Percentiles rank a stretch among this genome's conserved stretches.
Conservation (phyloP, 2,113 vertebrate species). For the Okapia johnstoni region DNA sequence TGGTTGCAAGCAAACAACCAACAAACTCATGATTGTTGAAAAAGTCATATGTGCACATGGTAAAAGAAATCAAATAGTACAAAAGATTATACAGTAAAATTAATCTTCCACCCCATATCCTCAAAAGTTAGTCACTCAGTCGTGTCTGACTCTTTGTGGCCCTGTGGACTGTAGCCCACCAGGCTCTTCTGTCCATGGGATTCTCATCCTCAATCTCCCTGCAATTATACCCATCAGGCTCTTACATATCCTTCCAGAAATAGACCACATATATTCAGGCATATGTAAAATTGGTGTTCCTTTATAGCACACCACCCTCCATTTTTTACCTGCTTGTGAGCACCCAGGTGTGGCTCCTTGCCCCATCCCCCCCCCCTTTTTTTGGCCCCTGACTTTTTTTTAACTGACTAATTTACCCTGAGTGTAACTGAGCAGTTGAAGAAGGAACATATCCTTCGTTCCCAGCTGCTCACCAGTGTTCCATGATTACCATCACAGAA, state of each 20-base stretch:
- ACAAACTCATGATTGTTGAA: background rate
- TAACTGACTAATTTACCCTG: background rate
- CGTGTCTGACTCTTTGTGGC: background rate
- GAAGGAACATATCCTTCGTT: background rate
- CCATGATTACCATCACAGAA: background rate
- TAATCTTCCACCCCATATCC: background rate
- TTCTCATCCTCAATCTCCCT: background rate
- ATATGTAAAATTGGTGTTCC: background rate
- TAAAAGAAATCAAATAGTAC: background rate
- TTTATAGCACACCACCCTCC: background rate
- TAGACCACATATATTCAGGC: background rate
- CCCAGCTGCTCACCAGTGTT: background rate
- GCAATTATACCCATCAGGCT: background rate
- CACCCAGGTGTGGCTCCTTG: background rate
- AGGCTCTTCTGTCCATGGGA: background rate
- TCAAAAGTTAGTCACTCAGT: background rate
- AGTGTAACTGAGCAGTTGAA: background rate
- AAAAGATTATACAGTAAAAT: background rate
- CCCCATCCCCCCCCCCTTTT: rapidly evolving
- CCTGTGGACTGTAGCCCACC: background rate
- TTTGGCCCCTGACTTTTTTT: background rate
- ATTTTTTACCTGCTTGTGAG: background rate
- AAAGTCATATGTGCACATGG: background rate
- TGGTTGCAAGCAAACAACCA: background rate
- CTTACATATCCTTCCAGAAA: background rate